Conservation (phyloP, 1,140 invertebrate species). For the Chymomyza costata region DNA sequence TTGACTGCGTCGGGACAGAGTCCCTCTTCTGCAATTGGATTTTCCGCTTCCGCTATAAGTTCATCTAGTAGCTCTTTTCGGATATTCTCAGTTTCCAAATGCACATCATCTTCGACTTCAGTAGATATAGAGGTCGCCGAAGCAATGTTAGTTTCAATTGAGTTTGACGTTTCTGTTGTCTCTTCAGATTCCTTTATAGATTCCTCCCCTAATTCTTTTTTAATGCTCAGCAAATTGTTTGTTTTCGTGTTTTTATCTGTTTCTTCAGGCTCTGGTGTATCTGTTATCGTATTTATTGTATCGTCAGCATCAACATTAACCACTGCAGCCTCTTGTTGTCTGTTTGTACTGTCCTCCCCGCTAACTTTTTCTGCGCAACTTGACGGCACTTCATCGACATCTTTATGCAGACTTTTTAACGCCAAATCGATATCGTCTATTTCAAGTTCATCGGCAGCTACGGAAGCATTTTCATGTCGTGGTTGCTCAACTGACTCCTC, state of each 20-base stretch:
- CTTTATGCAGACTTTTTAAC: slow-evolving; percentile 56
- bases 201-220: slow-evolving; percentile 35
- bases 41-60: slow-evolving; percentile 46
- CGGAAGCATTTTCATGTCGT: slow-evolving; percentile 16
- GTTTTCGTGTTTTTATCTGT: slow-evolving; percentile 1
- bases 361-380: slow-evolving; percentile 11
- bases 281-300: neutral
- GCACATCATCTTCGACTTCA: slow-evolving; percentile 35
- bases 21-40: slow-evolving; percentile 14
- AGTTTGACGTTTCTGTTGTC: slow-evolving; percentile 5
- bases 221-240: slow-evolving; percentile 13
- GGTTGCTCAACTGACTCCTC: slow-evolving; percentile 16
- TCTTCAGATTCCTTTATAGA: slow-evolving; percentile 37
- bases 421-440: slow-evolving; percentile 65
- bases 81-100: slow-evolving; percentile 48
- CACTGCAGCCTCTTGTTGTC: neutral
- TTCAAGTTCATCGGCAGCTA: slow-evolving; percentile 30
- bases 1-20: slow-evolving; percentile 1
- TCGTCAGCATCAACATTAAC: slow-evolving; percentile 19
- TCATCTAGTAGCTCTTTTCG: slow-evolving; percentile 51
- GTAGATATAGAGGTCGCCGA: no score
- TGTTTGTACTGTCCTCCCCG: neutral
- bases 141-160: neutral
- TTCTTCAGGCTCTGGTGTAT: slow-evolving; percentile 1
- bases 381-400: slow-evolving; percentile 18